Percentiles rank a stretch among this genome's conserved stretches.
These are phyloP conservation scores for Urocyon cinereoargenteus DNA, from an alignment of 2,797 vertebrate species.

Conservation along the genomic window DNA sequence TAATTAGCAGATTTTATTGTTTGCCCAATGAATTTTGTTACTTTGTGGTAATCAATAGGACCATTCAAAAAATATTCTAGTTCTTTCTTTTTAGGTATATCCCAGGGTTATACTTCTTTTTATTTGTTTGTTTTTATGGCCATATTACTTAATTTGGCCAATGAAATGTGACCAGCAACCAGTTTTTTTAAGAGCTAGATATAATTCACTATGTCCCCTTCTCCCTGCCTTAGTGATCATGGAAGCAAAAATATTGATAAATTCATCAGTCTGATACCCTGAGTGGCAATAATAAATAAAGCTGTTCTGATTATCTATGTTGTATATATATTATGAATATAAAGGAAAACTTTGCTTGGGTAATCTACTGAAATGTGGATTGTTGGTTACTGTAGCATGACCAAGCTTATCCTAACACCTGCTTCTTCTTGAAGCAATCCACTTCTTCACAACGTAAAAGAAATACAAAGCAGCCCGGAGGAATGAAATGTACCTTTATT, in stretches of 20 bases:
- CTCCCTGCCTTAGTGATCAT: neutral
- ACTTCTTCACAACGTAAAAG: neutral
- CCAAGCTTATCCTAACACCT: neutral
- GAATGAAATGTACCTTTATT: neutral
- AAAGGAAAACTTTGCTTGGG: neutral
- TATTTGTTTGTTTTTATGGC: neutral
- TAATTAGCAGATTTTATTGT: neutral
- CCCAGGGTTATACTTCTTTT: neutral
- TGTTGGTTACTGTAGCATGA: neutral
- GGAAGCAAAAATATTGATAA: neutral
- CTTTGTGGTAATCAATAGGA: neutral
- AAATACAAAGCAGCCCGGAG: neutral
- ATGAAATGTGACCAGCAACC: neutral
- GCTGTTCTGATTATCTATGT: neutral
- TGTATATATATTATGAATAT: neutral
- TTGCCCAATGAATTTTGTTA: neutral
- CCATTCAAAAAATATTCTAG: neutral
- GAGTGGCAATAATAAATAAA: neutral
- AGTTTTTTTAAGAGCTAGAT: neutral
- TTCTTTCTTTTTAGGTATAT: neutral
- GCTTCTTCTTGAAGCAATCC: neutral
- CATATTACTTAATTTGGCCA: neutral
- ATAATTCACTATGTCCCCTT: neutral
- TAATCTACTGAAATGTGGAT: neutral
- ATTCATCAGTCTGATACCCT: neutral